Evolutionary conservation across 2,888 invertebrate genomes (phyloP).

Genomic region (Drepanosiphum platanoidis): DNA sequence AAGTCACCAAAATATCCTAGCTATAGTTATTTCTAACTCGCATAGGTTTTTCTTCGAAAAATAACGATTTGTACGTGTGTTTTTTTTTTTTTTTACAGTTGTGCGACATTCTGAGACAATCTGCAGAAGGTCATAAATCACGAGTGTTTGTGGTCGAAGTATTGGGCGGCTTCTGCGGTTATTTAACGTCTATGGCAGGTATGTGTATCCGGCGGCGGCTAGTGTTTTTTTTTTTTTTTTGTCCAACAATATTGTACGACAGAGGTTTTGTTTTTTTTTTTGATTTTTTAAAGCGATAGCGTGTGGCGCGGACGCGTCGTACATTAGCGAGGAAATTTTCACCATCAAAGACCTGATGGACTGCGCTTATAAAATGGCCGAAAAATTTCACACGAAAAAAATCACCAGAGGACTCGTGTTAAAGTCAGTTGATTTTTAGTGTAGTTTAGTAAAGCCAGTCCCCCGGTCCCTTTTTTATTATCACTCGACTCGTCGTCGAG

Average conservation of each 20-base stretch:
- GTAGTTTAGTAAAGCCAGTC: too few species aligned
- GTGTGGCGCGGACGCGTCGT: constrained; percentile 98
- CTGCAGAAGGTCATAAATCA: constrained; percentile 97
- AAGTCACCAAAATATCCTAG: too few species aligned
- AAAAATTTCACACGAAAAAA: constrained; percentile 90
- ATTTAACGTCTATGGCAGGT: constrained; percentile 94
- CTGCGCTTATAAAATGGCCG: constrained; percentile 94
- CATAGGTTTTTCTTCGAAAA: too few species aligned
- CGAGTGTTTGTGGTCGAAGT: constrained; percentile 97
- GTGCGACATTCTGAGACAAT: constrained; percentile 96
- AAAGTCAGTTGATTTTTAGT: too few species aligned
- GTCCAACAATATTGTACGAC: not conserved
- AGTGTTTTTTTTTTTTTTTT: not conserved
- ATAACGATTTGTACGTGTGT: not conserved
- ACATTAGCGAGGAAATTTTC: constrained; percentile 95
- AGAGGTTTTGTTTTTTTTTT: too few species aligned
- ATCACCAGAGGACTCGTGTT: constrained; percentile 93
- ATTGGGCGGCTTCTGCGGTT: constrained; percentile 99
- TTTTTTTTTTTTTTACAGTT: constrained; percentile 69
- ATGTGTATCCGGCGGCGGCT: constrained; percentile 64
- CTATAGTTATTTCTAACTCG: too few species aligned
- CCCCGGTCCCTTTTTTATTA: too few species aligned
- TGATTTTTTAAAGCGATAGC: constrained; percentile 75
- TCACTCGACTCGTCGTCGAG: too few species aligned
- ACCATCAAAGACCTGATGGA: constrained; percentile 90